A percentile compares a stretch with the other conserved stretches of the same genome.
phyloP scores from a whole-genome alignment of 2,113 vertebrate genomes.

The Meles meles region DNA sequence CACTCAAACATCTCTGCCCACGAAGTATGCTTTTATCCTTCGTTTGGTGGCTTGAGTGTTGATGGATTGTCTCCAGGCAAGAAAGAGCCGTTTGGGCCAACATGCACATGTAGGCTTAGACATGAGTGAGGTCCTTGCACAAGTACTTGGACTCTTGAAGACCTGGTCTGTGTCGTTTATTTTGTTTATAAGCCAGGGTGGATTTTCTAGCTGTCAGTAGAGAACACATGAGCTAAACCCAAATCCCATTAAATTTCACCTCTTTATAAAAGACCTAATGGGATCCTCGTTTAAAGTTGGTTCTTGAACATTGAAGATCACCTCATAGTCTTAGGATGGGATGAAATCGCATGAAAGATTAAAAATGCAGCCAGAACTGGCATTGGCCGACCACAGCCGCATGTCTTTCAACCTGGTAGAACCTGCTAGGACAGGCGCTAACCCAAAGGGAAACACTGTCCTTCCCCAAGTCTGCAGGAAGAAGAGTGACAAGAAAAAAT shows the following conservation, averaged over 20 bases:
- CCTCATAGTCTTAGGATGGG: not conserved
- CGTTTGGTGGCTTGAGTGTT: not conserved
- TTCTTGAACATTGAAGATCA: not conserved
- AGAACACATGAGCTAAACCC: not conserved
- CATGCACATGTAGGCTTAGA: not conserved
- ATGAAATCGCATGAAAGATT: not conserved
- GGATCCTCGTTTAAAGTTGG: not conserved
- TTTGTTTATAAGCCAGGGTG: not conserved
- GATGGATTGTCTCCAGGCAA: not conserved
- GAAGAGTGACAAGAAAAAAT: not conserved
- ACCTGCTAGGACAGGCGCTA: slow-evolving; percentile 50
- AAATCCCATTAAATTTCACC: not conserved
- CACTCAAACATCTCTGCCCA: not conserved
- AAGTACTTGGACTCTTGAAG: not conserved
- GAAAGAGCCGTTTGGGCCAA: not conserved
- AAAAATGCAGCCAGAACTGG: not conserved
- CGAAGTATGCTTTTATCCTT: not conserved
- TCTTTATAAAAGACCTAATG: not conserved
- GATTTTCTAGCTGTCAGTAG: not conserved
- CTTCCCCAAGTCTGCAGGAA: not conserved
- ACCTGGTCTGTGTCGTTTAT: not conserved
- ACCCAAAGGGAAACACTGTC: not conserved
- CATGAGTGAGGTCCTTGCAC: not conserved
- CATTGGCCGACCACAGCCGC: not conserved
- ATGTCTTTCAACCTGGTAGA: not conserved